A percentile compares a stretch with the other conserved stretches of the same genome.
Evolutionary conservation across 2,888 invertebrate genomes (phyloP).

Genomic region (Caenorhabditis imperialis): DNA sequence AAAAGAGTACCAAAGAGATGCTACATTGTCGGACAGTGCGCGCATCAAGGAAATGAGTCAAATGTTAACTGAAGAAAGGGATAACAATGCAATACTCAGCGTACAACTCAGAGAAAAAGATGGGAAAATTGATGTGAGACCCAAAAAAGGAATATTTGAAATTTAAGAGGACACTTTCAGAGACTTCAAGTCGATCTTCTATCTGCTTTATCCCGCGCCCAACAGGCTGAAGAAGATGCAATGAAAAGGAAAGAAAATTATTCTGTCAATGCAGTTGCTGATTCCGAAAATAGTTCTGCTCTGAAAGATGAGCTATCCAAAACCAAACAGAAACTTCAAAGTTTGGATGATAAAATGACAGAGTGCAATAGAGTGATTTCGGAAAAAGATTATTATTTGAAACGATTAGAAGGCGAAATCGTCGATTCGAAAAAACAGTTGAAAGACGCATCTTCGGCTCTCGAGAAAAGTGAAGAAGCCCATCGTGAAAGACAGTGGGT

Average conservation of each 20-base stretch:
- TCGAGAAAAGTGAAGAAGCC: no score
- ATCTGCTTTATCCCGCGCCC: conserved; percentile 54
- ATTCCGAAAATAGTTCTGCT: no score
- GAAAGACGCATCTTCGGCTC: no score
- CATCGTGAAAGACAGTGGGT: no score
- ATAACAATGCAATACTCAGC: conserved; percentile 49
- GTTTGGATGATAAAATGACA: conserved; percentile 3
- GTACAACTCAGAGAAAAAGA: conserved; percentile 55
- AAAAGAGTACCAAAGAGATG: conserved; percentile 30
- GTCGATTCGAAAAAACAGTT: no score
- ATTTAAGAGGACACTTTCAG: conserved; percentile 15
- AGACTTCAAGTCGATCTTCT: conserved; percentile 50
- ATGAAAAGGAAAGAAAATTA: no score
- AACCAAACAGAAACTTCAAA: conserved; percentile 9
- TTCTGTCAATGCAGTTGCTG: no score
- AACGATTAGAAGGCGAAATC: no score
- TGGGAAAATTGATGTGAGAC: conserved; percentile 59
- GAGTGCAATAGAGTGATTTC: no score
- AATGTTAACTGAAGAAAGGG: conserved; percentile 29
- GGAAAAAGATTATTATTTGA: no score
- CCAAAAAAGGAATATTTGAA: no score
- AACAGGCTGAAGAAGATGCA: conserved; percentile 62
- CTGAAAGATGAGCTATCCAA: no score
- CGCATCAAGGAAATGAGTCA: conserved; percentile 26
- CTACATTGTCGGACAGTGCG: conserved; percentile 23